A percentile compares a stretch with the other conserved stretches of the same genome.
Evolutionary conservation across 2,888 invertebrate genomes (phyloP).

Genomic region (Tholera decimalis): DNA sequence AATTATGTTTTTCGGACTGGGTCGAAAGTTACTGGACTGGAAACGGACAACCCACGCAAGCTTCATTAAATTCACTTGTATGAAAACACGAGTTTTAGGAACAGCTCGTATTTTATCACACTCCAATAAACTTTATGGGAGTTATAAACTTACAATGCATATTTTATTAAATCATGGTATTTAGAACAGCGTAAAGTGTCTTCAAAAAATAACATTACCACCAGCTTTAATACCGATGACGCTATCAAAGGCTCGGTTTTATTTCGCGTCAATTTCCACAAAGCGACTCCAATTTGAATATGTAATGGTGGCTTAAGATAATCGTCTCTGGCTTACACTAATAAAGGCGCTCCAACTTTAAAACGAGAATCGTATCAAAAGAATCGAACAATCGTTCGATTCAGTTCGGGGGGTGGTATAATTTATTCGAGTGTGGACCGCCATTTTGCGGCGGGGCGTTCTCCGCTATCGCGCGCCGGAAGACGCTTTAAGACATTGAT

Average conservation of each 20-base stretch:
- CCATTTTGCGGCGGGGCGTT: constrained; percentile 89
- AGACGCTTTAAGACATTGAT: constrained; percentile 91
- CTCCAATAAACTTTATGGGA: constrained; percentile 41
- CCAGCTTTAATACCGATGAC: constrained; percentile 76
- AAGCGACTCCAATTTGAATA: constrained; percentile 91
- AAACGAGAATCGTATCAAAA: constrained; percentile 89
- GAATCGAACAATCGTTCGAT: constrained; percentile 90
- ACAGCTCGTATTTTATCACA: constrained; percentile 62
- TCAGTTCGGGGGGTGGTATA: constrained; percentile 86
- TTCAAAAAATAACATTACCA: constrained; percentile 81
- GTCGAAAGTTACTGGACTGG: constrained; percentile 79
- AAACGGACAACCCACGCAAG: constrained; percentile 77
- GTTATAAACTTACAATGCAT: constrained; percentile 12
- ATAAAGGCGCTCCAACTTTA: constrained; percentile 89
- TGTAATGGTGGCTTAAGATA: constrained; percentile 91
- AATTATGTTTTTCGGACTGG: constrained; percentile 91
- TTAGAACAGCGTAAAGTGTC: constrained; percentile 60
- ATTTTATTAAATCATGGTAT: constrained; percentile 45
- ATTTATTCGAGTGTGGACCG: constrained; percentile 91
- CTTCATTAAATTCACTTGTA: constrained; percentile 81
- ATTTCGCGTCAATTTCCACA: constrained; percentile 91
- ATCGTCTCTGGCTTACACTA: constrained; percentile 91
- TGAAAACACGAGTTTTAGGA: constrained; percentile 57
- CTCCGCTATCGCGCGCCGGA: constrained; percentile 86
- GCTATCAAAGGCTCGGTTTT: constrained; percentile 88